Evolutionary conservation across 2,888 invertebrate genomes (phyloP).

Genomic region (Drosophila birchii): DNA sequence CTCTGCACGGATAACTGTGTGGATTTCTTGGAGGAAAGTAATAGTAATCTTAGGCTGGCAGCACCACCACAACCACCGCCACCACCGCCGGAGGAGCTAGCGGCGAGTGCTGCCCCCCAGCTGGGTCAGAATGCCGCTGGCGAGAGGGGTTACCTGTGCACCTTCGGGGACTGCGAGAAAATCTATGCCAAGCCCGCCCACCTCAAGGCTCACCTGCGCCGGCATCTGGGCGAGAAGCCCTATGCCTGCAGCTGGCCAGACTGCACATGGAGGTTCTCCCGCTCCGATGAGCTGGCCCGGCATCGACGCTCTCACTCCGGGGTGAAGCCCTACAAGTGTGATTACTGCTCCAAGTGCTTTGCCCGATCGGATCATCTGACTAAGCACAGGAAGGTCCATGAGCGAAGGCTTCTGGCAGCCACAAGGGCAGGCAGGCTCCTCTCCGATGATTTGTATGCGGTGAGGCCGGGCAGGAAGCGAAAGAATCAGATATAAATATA

Average conservation of each 20-base stretch:
- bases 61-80: not conserved
- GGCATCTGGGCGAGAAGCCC: slow-evolving; percentile 92
- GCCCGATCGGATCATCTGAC: slow-evolving; percentile 97
- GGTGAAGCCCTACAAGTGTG: slow-evolving; percentile 96
- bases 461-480: slow-evolving; percentile 83
- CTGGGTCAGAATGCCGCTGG: slow-evolving; percentile 75
- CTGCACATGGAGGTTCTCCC: slow-evolving; percentile 96
- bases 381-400: slow-evolving; percentile 95
- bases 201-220: slow-evolving; percentile 93
- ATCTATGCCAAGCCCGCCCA: slow-evolving; percentile 96
- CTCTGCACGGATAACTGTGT: slow-evolving; percentile 87
- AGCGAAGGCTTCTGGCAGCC: slow-evolving; percentile 86
- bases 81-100: not conserved
- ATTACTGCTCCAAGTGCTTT: slow-evolving; percentile 94
- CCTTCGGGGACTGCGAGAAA: slow-evolving; percentile 90
- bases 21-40: slow-evolving; percentile 85
- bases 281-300: slow-evolving; percentile 96
- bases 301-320: slow-evolving; percentile 98
- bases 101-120: slow-evolving; percentile 65
- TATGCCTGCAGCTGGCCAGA: slow-evolving; percentile 91
- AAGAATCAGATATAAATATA: slow-evolving; percentile 73
- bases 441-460: slow-evolving; percentile 77
- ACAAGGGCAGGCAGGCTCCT: slow-evolving; percentile 75
- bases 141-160: slow-evolving; percentile 88
- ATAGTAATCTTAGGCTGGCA: slow-evolving; percentile 78